Evolutionary conservation across 2,113 vertebrate genomes (phyloP).

Genomic region (Nothobranchius furzeri): DNA sequence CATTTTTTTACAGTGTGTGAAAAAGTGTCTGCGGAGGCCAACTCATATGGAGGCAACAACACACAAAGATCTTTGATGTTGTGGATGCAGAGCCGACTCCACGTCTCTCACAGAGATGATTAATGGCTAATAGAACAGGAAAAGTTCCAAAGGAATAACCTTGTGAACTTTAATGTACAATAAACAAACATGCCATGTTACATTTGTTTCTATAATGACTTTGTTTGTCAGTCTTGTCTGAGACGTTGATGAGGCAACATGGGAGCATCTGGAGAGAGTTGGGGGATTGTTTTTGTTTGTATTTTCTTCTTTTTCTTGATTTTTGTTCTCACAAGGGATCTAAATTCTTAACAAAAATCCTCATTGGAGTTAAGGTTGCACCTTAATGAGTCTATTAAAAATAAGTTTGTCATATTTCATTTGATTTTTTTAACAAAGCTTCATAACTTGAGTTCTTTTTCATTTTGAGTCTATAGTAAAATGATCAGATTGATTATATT

Average conservation of each 20-base stretch:
- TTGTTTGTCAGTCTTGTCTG: conserved; percentile 41
- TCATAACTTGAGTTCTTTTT: not conserved
- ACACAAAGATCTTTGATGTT: conserved; percentile 67
- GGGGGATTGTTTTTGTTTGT: not conserved
- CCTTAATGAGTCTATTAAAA: too few relatives aligned
- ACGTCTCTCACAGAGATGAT: conserved; percentile 55
- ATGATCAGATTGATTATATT: not conserved
- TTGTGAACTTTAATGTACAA: conserved; percentile 36
- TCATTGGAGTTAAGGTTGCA: too few relatives aligned
- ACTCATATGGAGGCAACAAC: conserved; percentile 62
- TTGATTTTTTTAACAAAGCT: not conserved
- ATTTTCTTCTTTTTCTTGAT: not conserved
- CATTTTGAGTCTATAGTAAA: not conserved
- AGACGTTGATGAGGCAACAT: conserved; percentile 25
- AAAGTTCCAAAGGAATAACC: conserved; percentile 34
- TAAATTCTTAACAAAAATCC: too few relatives aligned
- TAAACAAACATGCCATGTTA: conserved; percentile 48
- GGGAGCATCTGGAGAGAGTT: conserved; percentile 10
- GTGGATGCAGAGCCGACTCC: conserved; percentile 50
- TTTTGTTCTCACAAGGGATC: too few relatives aligned
- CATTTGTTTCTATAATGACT: conserved; percentile 41
- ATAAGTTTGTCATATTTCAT: not conserved
- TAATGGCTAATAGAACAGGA: conserved; percentile 45
- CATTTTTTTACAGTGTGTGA: conserved; percentile 13
- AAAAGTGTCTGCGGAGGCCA: conserved; percentile 34